A percentile compares a stretch with the other conserved stretches of the same genome.
These are phyloP conservation scores for Petrophora chlorosata DNA, from an alignment of 2,888 invertebrate genomes.

Conservation along the genomic window DNA sequence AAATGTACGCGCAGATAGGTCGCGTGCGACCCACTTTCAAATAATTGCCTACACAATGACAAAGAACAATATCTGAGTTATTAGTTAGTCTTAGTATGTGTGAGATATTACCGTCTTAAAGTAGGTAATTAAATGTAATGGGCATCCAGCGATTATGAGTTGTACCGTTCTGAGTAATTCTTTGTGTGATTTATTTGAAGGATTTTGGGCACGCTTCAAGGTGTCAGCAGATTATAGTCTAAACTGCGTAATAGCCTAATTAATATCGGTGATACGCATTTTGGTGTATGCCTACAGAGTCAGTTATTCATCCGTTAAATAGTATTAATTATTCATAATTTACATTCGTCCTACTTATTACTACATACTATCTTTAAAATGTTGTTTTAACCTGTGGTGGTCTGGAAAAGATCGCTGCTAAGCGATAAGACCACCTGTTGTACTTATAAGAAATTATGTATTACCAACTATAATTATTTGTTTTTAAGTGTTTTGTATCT, in stretches of 20 bases:
- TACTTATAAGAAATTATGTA: no score
- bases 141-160: background rate
- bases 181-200: background rate
- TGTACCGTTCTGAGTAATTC: slow-evolving; percentile 3
- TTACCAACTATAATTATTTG: no score
- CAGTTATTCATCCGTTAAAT: no score
- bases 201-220: slow-evolving; percentile 13
- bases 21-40: slow-evolving; percentile 31
- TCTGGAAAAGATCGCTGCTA: no score
- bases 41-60: slow-evolving; percentile 21
- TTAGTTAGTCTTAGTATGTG: slow-evolving; percentile 5
- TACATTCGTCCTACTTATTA: no score
- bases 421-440: no score
- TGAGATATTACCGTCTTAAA: slow-evolving; percentile 4
- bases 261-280: no score
- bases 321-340: no score
- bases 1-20: slow-evolving; percentile 20
- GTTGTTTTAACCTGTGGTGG: no score
- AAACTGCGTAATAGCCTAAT: background rate
- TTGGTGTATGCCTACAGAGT: no score
- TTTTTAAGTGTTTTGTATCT: no score
- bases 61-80: slow-evolving; percentile 11
- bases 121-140: slow-evolving; percentile 17
- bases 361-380: no score
- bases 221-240: background rate